These are phyloP conservation scores for Bradynema listronoti DNA, from an alignment of 1,140 invertebrate species.

Conservation along the genomic window DNA sequence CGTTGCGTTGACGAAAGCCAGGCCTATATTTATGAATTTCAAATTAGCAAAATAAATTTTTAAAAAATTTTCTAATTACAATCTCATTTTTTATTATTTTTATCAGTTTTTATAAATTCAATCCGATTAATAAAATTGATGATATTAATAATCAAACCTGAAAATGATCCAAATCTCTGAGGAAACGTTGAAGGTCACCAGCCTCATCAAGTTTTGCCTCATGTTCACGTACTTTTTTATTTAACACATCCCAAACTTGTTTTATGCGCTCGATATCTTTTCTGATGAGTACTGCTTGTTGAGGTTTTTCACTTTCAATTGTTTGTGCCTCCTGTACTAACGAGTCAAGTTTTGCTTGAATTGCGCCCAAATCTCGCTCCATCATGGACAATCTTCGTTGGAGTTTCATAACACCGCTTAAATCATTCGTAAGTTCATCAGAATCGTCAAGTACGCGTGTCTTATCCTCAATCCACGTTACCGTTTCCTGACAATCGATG, in stretches of 20 bases:
- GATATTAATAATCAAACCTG: too few relatives aligned
- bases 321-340: conserved; percentile 81
- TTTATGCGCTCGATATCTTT: conserved; percentile 82
- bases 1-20: conserved; percentile 93
- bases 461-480: conserved; percentile 96
- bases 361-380: conserved; percentile 94
- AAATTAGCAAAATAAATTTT: conserved; percentile 9
- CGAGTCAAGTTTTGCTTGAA: conserved; percentile 88
- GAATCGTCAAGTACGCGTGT: conserved; percentile 73
- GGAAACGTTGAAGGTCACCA: conserved; percentile 92
- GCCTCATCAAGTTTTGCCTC: conserved; percentile 97
- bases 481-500: conserved; percentile 77
- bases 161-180: conserved; percentile 98
- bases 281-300: conserved; percentile 83
- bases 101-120: too few relatives aligned
- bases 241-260: conserved; percentile 82
- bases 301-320: conserved; percentile 85
- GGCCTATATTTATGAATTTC: conserved; percentile 59
- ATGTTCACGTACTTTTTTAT: conserved; percentile 82
- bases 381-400: conserved; percentile 85
- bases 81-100: too few relatives aligned
- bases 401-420: conserved; percentile 70
- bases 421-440: conserved; percentile 59
- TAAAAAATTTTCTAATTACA: conserved; percentile 1
- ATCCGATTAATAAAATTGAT: too few relatives aligned